Base-by-base conservation (phyloP, 1,140 invertebrate species). In the Subanguina moxae region DNA sequence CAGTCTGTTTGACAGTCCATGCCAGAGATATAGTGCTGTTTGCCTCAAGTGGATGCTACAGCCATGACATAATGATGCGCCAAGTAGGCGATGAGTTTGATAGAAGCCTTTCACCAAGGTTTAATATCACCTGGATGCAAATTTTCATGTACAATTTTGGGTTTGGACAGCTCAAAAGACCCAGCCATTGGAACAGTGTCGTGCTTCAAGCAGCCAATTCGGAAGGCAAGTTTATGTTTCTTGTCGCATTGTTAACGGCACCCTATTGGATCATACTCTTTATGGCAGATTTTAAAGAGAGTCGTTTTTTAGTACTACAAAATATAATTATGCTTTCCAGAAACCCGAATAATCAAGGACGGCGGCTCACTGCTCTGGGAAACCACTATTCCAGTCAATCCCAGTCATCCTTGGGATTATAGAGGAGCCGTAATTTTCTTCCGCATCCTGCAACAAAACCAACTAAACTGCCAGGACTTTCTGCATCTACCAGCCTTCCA, bases 21-120 rank as follows among this genome's bases (percentile, higher is more conserved):
- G 59, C 64, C 8, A 56, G 30, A 19, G 62, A 73, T 28, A 57
- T 77, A 25, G 73, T 73, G 1, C 62, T 77, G 28, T 77, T 77
- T 45, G 65, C 77, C 9, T 78, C 71, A 15, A 74, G 52, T 48
- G 77, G 77, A 0, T 79, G 78, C 57, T 78, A 74, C 52, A 70
- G 66, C 9, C 77, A 78, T 56, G 77, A 78, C 65, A 65, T 74
- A 23, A 80, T 77, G 74, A 73, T 77, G 78, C 62, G 68, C 21
- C 74, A 78, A 67, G 67, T 80, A 28, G 78, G 76, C 15, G 32
- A 67, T 15, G 46, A 63, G 21, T 80, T 80, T 67, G 38, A 52
- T 5, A 30, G 27, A 23, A n/a, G n/a, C n/a, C n/a, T 30, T 19
- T 46, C 17, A 11, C 32, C n/a, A n/a, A n/a, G 28, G n/a, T 11